Base-by-base conservation (phyloP, 2,113 vertebrate species). In the Ammospiza caudacuta region DNA sequence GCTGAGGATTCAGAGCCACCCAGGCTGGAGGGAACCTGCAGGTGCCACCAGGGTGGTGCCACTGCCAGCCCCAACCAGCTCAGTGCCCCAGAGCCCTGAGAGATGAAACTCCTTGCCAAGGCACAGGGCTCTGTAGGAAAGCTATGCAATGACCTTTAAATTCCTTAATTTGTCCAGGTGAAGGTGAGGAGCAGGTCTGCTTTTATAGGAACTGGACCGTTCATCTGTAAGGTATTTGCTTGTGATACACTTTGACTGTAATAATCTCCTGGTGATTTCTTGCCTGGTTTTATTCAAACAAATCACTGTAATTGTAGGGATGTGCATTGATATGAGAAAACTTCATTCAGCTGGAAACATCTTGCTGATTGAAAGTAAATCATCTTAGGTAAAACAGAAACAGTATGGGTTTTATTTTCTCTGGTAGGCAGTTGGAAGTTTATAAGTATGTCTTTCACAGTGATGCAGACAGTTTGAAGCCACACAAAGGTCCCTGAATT, bases 381-480 rank as follows among this genome's bases (percentile, higher is more conserved):
- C 88, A 93, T 81, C 67, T 75, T 43, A 89, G 84, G 87, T 95
- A 87, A 91, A 94, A 87, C 90, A 93, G 87, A 75, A 93, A 70
- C 87, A 64, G 58, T 59, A 57, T 73, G 90, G 57, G 82, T 73
- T 91, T 89, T 75, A 57, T 95, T 96, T 87, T 63, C 54, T 57
- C 69, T 75, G 37, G 9, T 64, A 85, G 74, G 78, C 67, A 58
- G 5, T 9, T 75, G 62, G 72, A 82, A 93, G 54, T 47, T 73
- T 67, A 35, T 55, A 11, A 0, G 1, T 58, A 14, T 28, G 35
- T 28, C 44, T 87, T 87, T 64, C 77, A 59, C 31, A 49, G 58
- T 20, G 57, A 55, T 29, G 47, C 44, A 55, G 83, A 33, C 25
- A 62, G 81, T 51, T 55, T 61, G 35, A 95, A 89, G 63, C 75